A percentile compares a stretch with the other conserved stretches of the same genome.
phyloP scores from a whole-genome alignment of 64 coral and sea anemone species.

The Pocillopora damicornis region DNA sequence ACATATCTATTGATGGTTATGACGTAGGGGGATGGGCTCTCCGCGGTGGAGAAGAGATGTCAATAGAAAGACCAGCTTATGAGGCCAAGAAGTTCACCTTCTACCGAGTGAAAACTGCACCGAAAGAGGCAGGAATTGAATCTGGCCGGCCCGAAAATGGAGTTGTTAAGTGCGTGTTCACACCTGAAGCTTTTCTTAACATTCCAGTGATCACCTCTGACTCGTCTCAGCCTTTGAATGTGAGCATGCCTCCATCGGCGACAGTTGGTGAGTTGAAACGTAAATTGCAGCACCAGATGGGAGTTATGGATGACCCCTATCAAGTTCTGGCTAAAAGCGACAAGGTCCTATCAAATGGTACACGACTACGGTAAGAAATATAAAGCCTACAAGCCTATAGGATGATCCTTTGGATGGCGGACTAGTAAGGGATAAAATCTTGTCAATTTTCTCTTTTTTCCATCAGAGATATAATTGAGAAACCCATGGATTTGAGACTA shows the following conservation, averaged over 20 bases:
- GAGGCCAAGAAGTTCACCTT: constrained; percentile 53
- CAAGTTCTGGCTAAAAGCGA: neutral
- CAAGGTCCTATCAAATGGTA: neutral
- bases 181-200: constrained; percentile 19
- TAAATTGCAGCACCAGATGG: neutral
- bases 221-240: neutral
- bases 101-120: constrained; percentile 38
- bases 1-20: constrained; percentile 48
- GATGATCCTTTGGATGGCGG: neutral
- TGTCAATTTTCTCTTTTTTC: neutral
- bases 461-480: neutral
- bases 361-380: neutral
- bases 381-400: too few species aligned
- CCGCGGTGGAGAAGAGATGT: neutral
- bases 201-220: neutral
- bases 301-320: neutral
- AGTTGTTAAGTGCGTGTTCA: constrained; percentile 27
- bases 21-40: constrained; percentile 45
- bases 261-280: neutral
- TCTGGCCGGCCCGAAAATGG: constrained; percentile 27
- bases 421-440: neutral
- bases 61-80: constrained; percentile 25
- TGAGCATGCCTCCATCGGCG: neutral
- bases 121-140: constrained; percentile 31
- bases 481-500: neutral